Percentiles rank a stretch among this genome's conserved stretches.
Evolutionary conservation across 1,140 invertebrate genomes (phyloP).

Genomic region (Acromyrmex charruanus): DNA sequence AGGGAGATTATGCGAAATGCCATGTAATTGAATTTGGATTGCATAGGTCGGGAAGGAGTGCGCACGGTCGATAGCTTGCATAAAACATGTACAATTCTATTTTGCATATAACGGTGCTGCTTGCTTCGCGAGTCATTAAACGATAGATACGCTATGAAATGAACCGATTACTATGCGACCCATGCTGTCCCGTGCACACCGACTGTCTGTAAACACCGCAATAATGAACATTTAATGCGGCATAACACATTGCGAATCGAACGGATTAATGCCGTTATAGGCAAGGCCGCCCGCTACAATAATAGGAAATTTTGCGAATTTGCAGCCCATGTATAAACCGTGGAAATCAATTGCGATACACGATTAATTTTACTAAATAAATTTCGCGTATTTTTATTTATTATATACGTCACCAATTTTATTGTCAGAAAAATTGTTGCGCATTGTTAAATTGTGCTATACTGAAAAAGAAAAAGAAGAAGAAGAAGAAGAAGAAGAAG

Average conservation of each 20-base stretch:
- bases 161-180: slow-evolving; percentile 34
- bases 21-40: slow-evolving; percentile 11
- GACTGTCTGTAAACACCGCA: slow-evolving; percentile 27
- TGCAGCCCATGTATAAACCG: neutral
- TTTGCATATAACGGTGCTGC: neutral
- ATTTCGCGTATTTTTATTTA: neutral
- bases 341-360: neutral
- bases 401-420: neutral
- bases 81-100: slow-evolving; percentile 26
- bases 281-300: neutral
- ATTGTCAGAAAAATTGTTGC: neutral
- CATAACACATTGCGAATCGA: slow-evolving; percentile 8
- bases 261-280: neutral
- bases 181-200: no score
- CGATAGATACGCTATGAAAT: slow-evolving; percentile 25
- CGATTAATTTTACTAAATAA: neutral
- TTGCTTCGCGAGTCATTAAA: slow-evolving; percentile 8
- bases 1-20: neutral
- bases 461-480: no score
- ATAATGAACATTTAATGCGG: slow-evolving; percentile 17
- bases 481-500: no score
- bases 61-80: neutral
- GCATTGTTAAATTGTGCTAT: no score
- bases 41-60: neutral
- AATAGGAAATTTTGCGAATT: slow-evolving; percentile 29